Conservation (phyloP, 2,113 vertebrate genomes). For the Campylomormyrus numenius region DNA sequence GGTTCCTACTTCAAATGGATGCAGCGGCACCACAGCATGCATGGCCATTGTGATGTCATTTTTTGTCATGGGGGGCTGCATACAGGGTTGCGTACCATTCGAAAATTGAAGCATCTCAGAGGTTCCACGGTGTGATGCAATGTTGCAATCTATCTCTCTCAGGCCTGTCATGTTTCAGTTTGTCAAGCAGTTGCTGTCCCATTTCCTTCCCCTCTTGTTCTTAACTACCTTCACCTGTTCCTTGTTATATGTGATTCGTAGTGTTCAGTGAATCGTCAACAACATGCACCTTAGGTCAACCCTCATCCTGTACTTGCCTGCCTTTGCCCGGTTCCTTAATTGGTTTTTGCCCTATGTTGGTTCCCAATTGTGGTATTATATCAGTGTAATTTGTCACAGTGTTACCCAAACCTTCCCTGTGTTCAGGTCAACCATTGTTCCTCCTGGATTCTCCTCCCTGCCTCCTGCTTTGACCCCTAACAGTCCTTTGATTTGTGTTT, state of each 20-base stretch:
- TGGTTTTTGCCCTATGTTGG: background rate
- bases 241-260: background rate
- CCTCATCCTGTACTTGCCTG: background rate
- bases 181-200: background rate
- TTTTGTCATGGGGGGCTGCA: background rate
- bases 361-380: background rate
- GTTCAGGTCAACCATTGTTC: background rate
- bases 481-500: background rate
- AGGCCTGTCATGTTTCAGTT: background rate
- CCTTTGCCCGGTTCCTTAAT: background rate
- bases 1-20: background rate
- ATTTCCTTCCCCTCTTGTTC: background rate
- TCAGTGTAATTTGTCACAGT: background rate
- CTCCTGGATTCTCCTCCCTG: background rate
- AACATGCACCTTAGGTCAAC: background rate
- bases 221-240: background rate
- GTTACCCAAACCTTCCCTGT: background rate
- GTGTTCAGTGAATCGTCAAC: background rate
- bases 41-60: background rate
- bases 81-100: background rate
- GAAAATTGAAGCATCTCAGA: background rate
- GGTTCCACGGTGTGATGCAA: background rate
- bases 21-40: background rate
- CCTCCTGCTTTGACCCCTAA: background rate
- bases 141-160: background rate